Conservation (phyloP, 1,140 invertebrate genomes). For the Megalonaias nervosa region DNA sequence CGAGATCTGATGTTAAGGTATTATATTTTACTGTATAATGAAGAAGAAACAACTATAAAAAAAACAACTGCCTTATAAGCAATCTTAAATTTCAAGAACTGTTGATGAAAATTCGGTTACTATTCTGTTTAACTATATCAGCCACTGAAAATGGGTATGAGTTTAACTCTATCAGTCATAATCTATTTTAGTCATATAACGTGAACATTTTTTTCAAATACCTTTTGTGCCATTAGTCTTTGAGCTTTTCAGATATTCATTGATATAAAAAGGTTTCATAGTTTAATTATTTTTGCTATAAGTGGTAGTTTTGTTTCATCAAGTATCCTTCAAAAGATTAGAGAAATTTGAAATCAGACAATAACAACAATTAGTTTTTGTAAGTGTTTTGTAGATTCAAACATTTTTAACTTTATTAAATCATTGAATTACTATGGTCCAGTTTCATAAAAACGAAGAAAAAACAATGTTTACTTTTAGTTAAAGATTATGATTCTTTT, state of each 20-base stretch:
- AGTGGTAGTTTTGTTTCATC: too few relatives aligned
- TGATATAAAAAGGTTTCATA: too few relatives aligned
- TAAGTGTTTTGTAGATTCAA: not conserved
- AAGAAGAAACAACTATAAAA: not conserved
- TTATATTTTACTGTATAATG: slow-evolving; percentile 46
- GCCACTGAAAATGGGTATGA: too few relatives aligned
- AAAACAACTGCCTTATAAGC: not conserved
- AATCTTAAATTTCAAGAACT: not conserved
- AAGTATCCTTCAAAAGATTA: too few relatives aligned
- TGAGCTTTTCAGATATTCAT: too few relatives aligned
- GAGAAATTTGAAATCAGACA: too few relatives aligned
- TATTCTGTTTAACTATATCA: not conserved
- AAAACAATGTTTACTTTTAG: not conserved
- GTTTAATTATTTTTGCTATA: too few relatives aligned
- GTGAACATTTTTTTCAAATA: too few relatives aligned
- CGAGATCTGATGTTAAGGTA: slow-evolving; percentile 78
- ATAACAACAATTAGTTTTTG: too few relatives aligned
- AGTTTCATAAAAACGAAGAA: not conserved
- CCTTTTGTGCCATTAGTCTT: too few relatives aligned
- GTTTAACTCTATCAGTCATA: too few relatives aligned
- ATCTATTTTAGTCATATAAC: too few relatives aligned
- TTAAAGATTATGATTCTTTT: not conserved
- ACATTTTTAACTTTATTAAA: not conserved
- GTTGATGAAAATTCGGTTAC: not conserved
- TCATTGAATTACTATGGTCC: slow-evolving; percentile 9